Evolutionary conservation across 2,888 invertebrate genomes (phyloP).

Genomic region (Hyalella azteca): DNA sequence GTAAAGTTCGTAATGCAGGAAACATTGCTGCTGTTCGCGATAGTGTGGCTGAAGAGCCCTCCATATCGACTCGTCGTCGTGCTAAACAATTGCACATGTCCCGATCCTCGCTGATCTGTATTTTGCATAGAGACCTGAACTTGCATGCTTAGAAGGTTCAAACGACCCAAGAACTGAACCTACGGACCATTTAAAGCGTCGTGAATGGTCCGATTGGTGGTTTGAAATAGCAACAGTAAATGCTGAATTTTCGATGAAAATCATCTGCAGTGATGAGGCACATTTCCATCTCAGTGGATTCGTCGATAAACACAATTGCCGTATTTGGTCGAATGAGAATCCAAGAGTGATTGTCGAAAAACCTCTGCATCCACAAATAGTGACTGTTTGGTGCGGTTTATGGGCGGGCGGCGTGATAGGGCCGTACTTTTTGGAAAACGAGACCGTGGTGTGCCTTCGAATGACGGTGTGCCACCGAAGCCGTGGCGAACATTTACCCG

Average conservation of each 20-base stretch:
- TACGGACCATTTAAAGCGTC: background rate
- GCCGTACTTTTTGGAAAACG: conserved; percentile 60
- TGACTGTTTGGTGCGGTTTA: conserved; percentile 63
- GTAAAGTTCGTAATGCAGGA: too few species aligned
- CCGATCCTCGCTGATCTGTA: too few species aligned
- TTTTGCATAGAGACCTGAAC: too few species aligned
- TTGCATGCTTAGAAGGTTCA: too few species aligned
- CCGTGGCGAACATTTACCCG: too few species aligned
- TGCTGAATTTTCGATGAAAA: background rate
- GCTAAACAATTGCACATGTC: too few species aligned
- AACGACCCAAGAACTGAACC: too few species aligned
- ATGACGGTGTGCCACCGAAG: too few species aligned
- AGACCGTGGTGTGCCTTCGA: too few species aligned
- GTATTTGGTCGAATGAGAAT: conserved; percentile 60
- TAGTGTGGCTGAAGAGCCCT: too few species aligned
- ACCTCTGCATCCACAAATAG: conserved; percentile 61
- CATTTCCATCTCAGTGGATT: conserved; percentile 61
- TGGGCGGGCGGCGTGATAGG: conserved; percentile 62
- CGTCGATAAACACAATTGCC: conserved; percentile 62
- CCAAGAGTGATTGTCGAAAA: conserved; percentile 60
- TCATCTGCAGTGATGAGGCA: conserved; percentile 58
- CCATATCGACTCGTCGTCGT: too few species aligned
- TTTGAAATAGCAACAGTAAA: background rate
- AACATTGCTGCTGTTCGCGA: too few species aligned
- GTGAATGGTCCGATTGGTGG: background rate